These are phyloP conservation scores for Rhinophrynus dorsalis DNA, from an alignment of 2,797 vertebrate species.

Conservation along the genomic window DNA sequence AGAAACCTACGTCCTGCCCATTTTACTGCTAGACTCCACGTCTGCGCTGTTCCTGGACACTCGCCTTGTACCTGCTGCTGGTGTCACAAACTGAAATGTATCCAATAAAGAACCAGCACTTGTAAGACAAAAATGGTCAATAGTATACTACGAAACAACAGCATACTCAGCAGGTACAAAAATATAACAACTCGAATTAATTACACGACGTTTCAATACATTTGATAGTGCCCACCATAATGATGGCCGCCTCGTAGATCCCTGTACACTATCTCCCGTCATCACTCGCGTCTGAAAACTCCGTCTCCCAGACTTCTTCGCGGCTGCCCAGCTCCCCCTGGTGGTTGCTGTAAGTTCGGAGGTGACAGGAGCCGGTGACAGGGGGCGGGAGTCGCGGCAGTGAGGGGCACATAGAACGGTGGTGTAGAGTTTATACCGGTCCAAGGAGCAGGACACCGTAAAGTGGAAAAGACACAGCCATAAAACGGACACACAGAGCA, in stretches of 20 bases:
- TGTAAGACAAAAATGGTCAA: too few species aligned
- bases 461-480: neutral
- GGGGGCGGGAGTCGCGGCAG: conserved; percentile 21
- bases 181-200: too few species aligned
- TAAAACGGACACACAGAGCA: too few species aligned
- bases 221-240: conserved; percentile 19
- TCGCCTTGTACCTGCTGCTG: too few species aligned
- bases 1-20: too few species aligned
- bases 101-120: too few species aligned
- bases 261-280: neutral
- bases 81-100: too few species aligned
- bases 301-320: conserved; percentile 10
- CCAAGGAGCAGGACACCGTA: neutral
- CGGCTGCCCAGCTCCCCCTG: conserved; percentile 19
- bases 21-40: too few species aligned
- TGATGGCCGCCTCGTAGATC: neutral
- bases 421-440: neutral
- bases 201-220: too few species aligned
- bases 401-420: neutral
- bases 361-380: conserved; percentile 39
- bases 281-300: neutral
- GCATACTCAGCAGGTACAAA: too few species aligned
- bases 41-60: too few species aligned
- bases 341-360: neutral
- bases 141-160: too few species aligned